These are phyloP conservation scores for Matsumyia berberina DNA, from an alignment of 2,888 invertebrate species.

Conservation along the genomic window DNA sequence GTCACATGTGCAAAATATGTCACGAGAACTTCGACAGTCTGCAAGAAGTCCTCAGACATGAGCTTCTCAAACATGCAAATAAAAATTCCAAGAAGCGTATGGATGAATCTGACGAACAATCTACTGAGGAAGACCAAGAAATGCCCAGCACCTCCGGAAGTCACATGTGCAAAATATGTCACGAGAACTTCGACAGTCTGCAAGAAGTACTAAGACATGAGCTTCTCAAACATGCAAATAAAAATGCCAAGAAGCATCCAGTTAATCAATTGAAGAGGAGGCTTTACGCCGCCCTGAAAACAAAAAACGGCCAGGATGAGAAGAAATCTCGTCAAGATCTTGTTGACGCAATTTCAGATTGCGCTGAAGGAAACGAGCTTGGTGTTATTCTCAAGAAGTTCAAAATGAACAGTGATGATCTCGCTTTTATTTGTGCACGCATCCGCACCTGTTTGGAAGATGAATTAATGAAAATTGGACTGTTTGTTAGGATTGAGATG, in stretches of 20 bases:
- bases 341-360: slow-evolving; percentile 64
- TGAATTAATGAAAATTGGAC: slow-evolving; percentile 80
- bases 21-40: slow-evolving; percentile 76
- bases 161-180: slow-evolving; percentile 79
- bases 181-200: slow-evolving; percentile 76
- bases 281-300: slow-evolving; percentile 76
- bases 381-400: slow-evolving; percentile 77
- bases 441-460: slow-evolving; percentile 78
- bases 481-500: slow-evolving; percentile 83
- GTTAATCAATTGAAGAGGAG: slow-evolving; percentile 77
- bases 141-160: slow-evolving; percentile 4
- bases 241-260: slow-evolving; percentile 63
- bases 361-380: slow-evolving; percentile 77
- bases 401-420: slow-evolving; percentile 76
- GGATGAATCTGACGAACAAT: slow-evolving; percentile 18
- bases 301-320: slow-evolving; percentile 77
- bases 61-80: slow-evolving; percentile 78
- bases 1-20: slow-evolving; percentile 79
- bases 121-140: too few relatives aligned
- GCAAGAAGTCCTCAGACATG: slow-evolving; percentile 80
- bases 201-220: slow-evolving; percentile 81
- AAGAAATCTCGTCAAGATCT: slow-evolving; percentile 76
- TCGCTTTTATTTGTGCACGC: slow-evolving; percentile 77
- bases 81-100: slow-evolving; percentile 61
- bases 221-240: slow-evolving; percentile 78